Evolutionary conservation across 2,113 vertebrate genomes (phyloP).

Genomic region (Piprites chloris): DNA sequence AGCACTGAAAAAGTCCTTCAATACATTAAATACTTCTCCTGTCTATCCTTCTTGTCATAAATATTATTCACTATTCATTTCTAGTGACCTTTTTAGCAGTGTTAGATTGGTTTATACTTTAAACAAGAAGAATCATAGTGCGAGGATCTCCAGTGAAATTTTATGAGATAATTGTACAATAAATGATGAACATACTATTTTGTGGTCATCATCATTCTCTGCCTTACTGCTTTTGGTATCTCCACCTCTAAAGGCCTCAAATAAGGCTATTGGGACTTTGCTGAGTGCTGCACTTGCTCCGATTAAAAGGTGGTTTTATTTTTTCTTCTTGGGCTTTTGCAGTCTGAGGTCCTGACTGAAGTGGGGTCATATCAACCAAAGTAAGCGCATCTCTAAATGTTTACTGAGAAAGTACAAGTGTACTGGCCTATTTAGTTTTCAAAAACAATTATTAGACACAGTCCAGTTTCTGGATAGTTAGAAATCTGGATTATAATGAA

Average conservation of each 20-base stretch:
- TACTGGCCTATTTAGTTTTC: background rate
- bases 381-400: background rate
- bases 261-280: background rate
- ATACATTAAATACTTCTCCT: conserved; percentile 12
- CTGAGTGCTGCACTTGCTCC: background rate
- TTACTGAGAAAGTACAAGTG: background rate
- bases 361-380: background rate
- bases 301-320: background rate
- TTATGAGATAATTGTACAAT: background rate
- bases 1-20: conserved; percentile 61
- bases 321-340: background rate
- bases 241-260: background rate
- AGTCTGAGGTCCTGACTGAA: background rate
- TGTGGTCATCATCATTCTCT: background rate
- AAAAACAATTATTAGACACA: background rate
- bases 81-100: conserved; percentile 33
- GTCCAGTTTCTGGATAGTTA: background rate
- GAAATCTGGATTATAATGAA: background rate
- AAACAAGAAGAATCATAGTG: conserved; percentile 28
- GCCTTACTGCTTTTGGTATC: background rate
- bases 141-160: background rate
- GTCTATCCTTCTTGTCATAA: conserved; percentile 46
- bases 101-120: conserved; percentile 27
- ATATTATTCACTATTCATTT: conserved; percentile 66
- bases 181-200: background rate